Base-by-base conservation (phyloP, 2,113 vertebrate species). In the Globicephala melas region DNA sequence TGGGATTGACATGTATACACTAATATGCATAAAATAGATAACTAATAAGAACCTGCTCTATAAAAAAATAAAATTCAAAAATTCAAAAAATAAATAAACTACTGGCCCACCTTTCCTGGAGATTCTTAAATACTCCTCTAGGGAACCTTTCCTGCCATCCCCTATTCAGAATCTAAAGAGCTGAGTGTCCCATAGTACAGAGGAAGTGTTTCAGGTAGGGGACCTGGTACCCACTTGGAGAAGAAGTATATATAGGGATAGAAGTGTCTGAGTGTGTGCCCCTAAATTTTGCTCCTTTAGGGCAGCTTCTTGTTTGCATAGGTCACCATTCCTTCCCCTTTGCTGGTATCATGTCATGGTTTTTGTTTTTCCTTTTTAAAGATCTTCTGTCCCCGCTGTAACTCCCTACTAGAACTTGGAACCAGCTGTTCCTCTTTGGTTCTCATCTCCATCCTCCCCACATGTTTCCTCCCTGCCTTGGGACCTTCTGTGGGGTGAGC, bases 401-500 rank as follows among this genome's bases (percentile, higher is more conserved):
- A 31, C 36, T 71, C 38, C 73, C 3, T 20, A 50, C n/a, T 60
- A 25, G 26, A 68, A 25, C 21, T 86, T 13, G 7, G n/a, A 67
- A 14, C 33, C 38, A 28, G 12, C 3, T 10, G 55, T 74, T 70
- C 60, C 50, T 28, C 44, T 33, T 1, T 15, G 18, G 38, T 47
- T 38, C 33, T 85, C 31, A 10, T 47, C 68, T 76, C 21, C 31
- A 15, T 28, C n/a, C 25, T 36, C 15, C 23, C 4, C 58, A 1
- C 9, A 21, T 13, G 36, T n/a, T 36, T 47, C 23, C 28, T 67
- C 6, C 25, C 47, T 55, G 31, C 12, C 58, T 53, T 50, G 13
- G 36, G 31, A 25, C 26, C 62, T 31, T 26, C 70, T 65, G 3
- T 0, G 0, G 4, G 3, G 26, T 44, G 5, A 26, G 21, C 17